These are phyloP conservation scores for Dasyornis broadbenti DNA, from an alignment of 2,113 vertebrate genomes.

Conservation along the genomic window DNA sequence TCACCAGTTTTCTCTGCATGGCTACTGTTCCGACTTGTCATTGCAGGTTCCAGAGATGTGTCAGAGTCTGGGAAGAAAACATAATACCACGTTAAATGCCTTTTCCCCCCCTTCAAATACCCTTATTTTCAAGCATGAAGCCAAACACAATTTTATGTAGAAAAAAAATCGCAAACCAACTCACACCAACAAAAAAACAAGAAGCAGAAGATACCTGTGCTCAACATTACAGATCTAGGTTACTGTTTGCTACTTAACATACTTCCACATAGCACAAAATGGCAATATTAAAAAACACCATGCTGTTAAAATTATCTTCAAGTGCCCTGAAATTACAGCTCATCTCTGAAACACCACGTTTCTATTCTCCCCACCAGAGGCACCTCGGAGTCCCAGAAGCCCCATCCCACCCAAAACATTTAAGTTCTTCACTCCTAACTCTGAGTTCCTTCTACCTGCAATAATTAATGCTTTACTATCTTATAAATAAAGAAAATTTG, in stretches of 20 bases:
- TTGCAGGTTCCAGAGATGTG: conserved; percentile 81
- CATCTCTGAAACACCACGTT: not conserved
- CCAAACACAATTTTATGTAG: not conserved
- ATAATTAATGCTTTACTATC: not conserved
- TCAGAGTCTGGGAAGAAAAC: conserved; percentile 76
- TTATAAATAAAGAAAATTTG: not conserved
- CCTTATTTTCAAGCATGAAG: not conserved
- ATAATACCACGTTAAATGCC: not conserved
- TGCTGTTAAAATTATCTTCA: not conserved
- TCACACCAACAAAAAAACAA: not conserved
- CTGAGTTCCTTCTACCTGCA: not conserved
- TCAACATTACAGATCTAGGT: not conserved
- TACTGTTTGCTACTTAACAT: not conserved
- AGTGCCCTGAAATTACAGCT: not conserved
- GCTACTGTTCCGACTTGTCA: conserved; percentile 90
- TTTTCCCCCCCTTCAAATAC: not conserved
- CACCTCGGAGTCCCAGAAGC: not conserved
- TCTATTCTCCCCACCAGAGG: not conserved
- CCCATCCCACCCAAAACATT: not conserved
- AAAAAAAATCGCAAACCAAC: not conserved
- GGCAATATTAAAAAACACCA: not conserved
- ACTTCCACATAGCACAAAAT: not conserved
- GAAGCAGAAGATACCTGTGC: not conserved
- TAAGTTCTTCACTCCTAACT: not conserved
- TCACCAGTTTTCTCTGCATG: conserved; percentile 83